A percentile compares a stretch with the other conserved stretches of the same genome.
Conservation (phyloP, 2,797 vertebrate species). For the Bucorvus abyssinicus region DNA sequence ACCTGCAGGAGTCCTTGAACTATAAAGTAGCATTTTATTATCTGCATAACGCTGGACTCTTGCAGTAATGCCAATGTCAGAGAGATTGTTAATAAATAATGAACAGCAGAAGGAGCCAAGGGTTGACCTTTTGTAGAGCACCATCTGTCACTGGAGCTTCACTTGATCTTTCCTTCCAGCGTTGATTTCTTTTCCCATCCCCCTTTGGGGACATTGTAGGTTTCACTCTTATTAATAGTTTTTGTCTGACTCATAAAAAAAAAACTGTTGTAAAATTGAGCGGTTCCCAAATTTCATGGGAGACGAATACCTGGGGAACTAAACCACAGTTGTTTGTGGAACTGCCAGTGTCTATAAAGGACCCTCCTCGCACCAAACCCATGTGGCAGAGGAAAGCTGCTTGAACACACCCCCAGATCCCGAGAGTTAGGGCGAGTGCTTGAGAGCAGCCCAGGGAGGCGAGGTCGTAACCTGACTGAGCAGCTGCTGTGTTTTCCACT, state of each 20-base stretch:
- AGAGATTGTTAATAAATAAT: constrained; percentile 76
- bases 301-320: constrained; percentile 31
- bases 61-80: constrained; percentile 54
- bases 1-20: constrained; percentile 71
- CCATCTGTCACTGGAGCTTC: constrained; percentile 63
- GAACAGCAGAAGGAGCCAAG: constrained; percentile 65
- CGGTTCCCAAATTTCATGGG: not conserved
- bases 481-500: not conserved
- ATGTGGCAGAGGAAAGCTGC: not conserved
- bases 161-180: constrained; percentile 51
- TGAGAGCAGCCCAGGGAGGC: not conserved
- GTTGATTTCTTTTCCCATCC: not conserved
- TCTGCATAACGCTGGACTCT: constrained; percentile 56
- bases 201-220: constrained; percentile 9
- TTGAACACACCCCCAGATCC: not conserved
- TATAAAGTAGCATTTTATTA: constrained; percentile 68
- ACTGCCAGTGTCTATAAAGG: not conserved
- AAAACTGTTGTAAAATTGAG: constrained; percentile 27
- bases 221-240: constrained; percentile 46
- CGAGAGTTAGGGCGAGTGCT: not conserved
- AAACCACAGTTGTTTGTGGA: constrained; percentile 1
- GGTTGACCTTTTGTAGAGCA: constrained; percentile 73
- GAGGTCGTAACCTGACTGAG: not conserved
- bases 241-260: not conserved
- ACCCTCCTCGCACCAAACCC: not conserved